A percentile compares a stretch with the other conserved stretches of the same genome.
phyloP scores from a whole-genome alignment of 2,888 invertebrate genomes.

The Nomada flava region DNA sequence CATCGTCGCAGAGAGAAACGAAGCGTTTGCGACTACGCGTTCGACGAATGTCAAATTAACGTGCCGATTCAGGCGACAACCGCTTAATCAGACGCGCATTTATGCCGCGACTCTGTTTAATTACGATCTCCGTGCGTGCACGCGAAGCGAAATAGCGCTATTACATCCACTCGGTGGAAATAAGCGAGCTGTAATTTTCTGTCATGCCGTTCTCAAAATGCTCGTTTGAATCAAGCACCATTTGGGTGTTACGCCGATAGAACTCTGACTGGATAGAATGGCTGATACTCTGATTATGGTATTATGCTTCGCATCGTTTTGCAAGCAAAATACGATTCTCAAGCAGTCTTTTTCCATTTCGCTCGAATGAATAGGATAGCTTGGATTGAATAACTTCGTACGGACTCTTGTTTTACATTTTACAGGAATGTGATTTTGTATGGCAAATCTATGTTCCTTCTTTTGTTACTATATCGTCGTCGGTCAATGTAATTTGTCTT shows the following conservation, averaged over 20 bases:
- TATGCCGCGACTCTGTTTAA: slow-evolving; percentile 54
- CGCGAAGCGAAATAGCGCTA: slow-evolving; percentile 14
- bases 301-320: background rate
- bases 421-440: no score
- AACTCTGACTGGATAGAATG: background rate
- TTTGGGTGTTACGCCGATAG: background rate
- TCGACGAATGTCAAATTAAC: slow-evolving; percentile 60
- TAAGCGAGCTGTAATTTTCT: slow-evolving; percentile 41
- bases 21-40: slow-evolving; percentile 1
- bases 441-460: no score
- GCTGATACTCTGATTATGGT: background rate
- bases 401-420: no score
- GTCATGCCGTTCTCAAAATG: slow-evolving; percentile 26
- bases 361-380: background rate
- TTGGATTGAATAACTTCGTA: no score
- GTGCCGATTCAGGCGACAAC: slow-evolving; percentile 62
- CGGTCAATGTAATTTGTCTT: no score
- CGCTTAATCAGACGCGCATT: slow-evolving; percentile 63
- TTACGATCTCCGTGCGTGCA: slow-evolving; percentile 44
- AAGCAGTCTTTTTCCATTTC: no score
- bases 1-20: background rate
- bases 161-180: slow-evolving; percentile 31
- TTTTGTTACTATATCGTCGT: no score
- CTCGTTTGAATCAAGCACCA: slow-evolving; percentile 10
- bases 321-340: background rate